phyloP scores from a whole-genome alignment of 2,113 vertebrate species.

The Procavia capensis region DNA sequence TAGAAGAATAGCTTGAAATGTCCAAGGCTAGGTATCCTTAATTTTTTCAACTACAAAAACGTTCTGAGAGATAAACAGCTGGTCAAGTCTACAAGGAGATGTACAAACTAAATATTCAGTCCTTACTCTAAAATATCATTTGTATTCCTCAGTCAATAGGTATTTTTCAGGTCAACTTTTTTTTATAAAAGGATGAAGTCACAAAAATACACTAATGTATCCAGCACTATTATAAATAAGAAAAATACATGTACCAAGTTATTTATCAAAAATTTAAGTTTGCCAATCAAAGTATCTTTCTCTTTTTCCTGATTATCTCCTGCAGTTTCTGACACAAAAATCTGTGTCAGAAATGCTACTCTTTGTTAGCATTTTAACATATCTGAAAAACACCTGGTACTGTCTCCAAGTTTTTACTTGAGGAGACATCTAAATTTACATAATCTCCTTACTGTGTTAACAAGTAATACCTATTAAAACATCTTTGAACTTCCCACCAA shows the following conservation, averaged over 20 bases:
- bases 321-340: conserved; percentile 27
- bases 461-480: not conserved
- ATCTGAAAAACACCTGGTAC: not conserved
- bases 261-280: too few relatives aligned
- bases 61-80: not conserved
- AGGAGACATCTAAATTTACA: not conserved
- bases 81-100: not conserved
- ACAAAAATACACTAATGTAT: conserved; percentile 47
- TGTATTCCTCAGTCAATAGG: not conserved
- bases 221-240: not conserved
- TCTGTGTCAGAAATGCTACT: too few relatives aligned
- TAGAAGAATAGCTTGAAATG: not conserved
- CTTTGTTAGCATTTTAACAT: conserved; percentile 26
- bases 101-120: not conserved
- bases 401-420: conserved; percentile 26
- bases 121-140: not conserved
- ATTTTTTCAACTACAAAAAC: conserved; percentile 6
- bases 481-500: not conserved
- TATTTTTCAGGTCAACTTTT: not conserved
- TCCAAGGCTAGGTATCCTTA: not conserved
- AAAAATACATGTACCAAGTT: not conserved
- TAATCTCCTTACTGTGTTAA: not conserved
- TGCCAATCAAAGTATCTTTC: conserved; percentile 21
- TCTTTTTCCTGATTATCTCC: conserved; percentile 33
- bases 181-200: not conserved